Evolutionary conservation across 2,113 vertebrate genomes (phyloP).

Genomic region (Telmatochromis sp.): DNA sequence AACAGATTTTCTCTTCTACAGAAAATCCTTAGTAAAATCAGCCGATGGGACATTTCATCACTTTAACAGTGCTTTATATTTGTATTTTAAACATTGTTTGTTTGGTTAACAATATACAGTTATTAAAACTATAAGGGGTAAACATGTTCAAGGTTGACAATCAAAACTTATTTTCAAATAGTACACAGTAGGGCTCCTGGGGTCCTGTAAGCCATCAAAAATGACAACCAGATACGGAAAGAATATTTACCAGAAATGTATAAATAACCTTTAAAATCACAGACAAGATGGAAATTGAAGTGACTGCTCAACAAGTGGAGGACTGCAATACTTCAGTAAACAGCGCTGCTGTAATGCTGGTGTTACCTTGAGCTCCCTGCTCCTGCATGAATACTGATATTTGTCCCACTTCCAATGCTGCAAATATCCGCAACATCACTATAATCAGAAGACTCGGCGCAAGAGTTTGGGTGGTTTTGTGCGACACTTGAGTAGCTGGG

Average conservation of each 20-base stretch:
- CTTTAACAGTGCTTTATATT: background rate
- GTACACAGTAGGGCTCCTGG: background rate
- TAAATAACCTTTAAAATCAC: conserved; percentile 13
- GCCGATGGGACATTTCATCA: background rate
- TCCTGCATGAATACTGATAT: conserved; percentile 32
- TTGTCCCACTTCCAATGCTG: conserved; percentile 8
- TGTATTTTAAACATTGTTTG: background rate
- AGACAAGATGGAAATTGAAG: background rate
- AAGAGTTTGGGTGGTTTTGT: background rate
- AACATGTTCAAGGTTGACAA: conserved; percentile 62
- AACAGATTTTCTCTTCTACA: background rate
- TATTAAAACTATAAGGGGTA: background rate
- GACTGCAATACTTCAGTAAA: conserved; percentile 7
- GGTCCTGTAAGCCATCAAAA: background rate
- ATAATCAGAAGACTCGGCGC: background rate
- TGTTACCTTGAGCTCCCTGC: conserved; percentile 9
- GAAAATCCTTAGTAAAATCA: background rate
- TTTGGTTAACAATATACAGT: background rate
- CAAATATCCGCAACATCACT: conserved; percentile 10
- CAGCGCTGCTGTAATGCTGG: background rate
- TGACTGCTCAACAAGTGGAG: background rate
- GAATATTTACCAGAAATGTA: conserved; percentile 16
- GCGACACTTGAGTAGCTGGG: background rate
- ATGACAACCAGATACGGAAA: background rate
- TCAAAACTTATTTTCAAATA: conserved; percentile 50